phyloP scores from a whole-genome alignment of 92 coral and sea anemone genomes.

The Zoanthus solanderi region DNA sequence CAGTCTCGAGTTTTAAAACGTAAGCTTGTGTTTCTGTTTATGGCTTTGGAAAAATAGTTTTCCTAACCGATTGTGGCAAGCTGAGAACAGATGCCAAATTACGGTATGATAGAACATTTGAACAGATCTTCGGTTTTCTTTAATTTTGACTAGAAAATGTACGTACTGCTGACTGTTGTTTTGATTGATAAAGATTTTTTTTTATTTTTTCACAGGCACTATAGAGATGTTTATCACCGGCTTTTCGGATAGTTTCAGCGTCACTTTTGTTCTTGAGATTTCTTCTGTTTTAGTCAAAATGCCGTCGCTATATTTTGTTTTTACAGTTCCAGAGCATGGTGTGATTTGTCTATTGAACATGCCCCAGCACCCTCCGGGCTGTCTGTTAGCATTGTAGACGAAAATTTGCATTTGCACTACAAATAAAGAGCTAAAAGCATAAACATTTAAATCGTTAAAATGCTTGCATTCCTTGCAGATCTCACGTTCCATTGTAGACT shows the following conservation, averaged over 20 bases:
- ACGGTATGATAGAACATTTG: neutral
- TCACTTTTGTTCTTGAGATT: neutral
- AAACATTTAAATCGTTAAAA: too few species aligned
- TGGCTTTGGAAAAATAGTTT: neutral
- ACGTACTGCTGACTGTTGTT: neutral
- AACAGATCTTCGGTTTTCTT: too few species aligned
- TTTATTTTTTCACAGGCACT: neutral
- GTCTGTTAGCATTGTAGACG: neutral
- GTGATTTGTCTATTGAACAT: neutral
- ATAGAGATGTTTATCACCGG: neutral
- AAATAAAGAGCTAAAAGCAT: neutral
- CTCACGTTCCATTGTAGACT: too few species aligned
- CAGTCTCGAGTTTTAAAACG: neutral
- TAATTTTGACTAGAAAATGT: neutral
- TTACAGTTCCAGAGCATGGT: neutral
- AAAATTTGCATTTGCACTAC: neutral
- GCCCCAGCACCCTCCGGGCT: neutral
- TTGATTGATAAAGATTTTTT: neutral
- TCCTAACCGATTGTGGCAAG: neutral
- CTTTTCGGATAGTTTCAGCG: neutral
- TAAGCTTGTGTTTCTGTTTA: neutral
- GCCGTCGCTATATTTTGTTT: neutral
- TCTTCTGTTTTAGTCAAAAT: neutral
- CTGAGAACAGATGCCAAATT: slow-evolving; percentile 11
- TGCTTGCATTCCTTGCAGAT: too few species aligned